Base-by-base conservation (phyloP, 2,888 invertebrate species). In the Alitta virens region DNA sequence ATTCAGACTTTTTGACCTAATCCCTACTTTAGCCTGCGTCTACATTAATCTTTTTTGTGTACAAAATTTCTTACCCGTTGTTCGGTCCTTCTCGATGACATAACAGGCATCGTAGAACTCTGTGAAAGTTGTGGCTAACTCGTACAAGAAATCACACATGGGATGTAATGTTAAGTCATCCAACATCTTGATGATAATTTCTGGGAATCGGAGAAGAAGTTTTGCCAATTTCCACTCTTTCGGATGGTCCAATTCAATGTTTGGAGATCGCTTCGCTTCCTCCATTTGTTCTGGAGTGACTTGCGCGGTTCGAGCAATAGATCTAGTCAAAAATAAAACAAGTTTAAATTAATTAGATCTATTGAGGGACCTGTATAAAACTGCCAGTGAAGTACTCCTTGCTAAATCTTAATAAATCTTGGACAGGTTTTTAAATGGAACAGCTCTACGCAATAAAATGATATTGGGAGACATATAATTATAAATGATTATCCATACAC, bases 21-120 rank as follows among this genome's bases (percentile, higher is more conserved):
- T n/a, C n/a, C n/a, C n/a, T n/a, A n/a, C n/a, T n/a, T n/a, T n/a
- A n/a, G n/a, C n/a, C n/a, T n/a, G n/a, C n/a, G n/a, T n/a, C n/a
- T n/a, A n/a, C n/a, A n/a, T n/a, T n/a, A n/a, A n/a, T n/a, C n/a
- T n/a, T n/a, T n/a, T n/a, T n/a, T n/a, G n/a, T n/a, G n/a, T n/a
- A n/a, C n/a, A n/a, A n/a, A n/a, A n/a, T n/a, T n/a, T n/a, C 59
- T 9, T 49, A 82, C 86, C 85, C 64, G 83, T 85, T 66, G 88
- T 86, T 53, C 78, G 75, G 82, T 96, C 90, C 80, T 94, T 96
- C 80, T 97, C 94, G 56, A 99, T 89, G 79, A 98, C 98, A 78
- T 98, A 99, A 82, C 99, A 99, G 74, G 86, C 89, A 78, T 97
- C 96, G 82, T 99, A 99, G 83, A 99, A 99, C 80, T 99, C 99